Base-by-base conservation (phyloP, 2,113 vertebrate genomes). In the Catharus bicknelli region DNA sequence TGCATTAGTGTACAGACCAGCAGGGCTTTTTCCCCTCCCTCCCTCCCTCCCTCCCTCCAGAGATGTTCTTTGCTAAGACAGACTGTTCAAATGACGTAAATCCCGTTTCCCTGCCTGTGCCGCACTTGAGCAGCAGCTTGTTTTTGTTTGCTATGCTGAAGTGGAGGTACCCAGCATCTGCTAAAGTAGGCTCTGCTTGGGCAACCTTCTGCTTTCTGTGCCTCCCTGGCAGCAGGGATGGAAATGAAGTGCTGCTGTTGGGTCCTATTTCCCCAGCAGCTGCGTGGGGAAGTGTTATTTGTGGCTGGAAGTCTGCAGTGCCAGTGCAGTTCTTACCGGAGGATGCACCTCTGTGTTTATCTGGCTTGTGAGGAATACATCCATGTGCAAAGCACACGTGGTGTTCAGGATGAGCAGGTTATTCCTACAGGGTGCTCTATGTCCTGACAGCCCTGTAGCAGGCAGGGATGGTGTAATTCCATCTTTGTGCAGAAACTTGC, bases 351-450 rank as follows among this genome's bases (percentile, higher is more conserved):
- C 67, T 50, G 16, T 16, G 3, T 6, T 34, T 7, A 4, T 29
- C 32, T 67, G 47, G 9, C 59, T 87, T 58, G 30, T 1, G 11
- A 47, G 67, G 34, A 36, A 11, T 11, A 0, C 23, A 5, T 26
- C 61, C 50, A 1, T 1, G 1, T 30, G 81, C 40, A 11, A 15
- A 45, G 38, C 34, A 21, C 45, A 25, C 23, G 7, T 6, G 29
- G 53, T 58, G 51, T 10, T 54, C 70, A 26, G 90, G 58, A 9
- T 5, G 22, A 69, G 5, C 7, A 53, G 32, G n/a, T 4, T 3
- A 2, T 16, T 64, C 5, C 58, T n/a, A 0, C 18, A 18, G 32
- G 7, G 3, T 17, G 3, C 45, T 42, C 4, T 2, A 1, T 29
- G 12, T 51, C 43, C 58, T 62, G 19, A 23, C 59, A 40, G 45